Base-by-base conservation (phyloP, 2,888 invertebrate species). In the Psococerastis gibbosa region DNA sequence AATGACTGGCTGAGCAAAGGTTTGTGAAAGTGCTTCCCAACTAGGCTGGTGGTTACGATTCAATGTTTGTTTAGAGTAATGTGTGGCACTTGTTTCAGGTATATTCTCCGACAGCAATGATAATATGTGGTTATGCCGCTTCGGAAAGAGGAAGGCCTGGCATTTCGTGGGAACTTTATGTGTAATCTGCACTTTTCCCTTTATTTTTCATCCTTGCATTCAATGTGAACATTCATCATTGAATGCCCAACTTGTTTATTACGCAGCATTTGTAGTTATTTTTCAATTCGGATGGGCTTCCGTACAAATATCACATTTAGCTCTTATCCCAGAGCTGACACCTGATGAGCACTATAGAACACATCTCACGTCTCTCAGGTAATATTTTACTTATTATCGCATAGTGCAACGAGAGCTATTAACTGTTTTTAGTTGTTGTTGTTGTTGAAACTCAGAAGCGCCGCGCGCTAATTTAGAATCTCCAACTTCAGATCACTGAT, bases 201-300 rank as follows among this genome's bases (percentile, higher is more conserved):
- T 92, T 60, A 78, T 92, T 54, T 94, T 89, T 62, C 71, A 78
- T 3, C 69, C 72, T 35, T 87, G 84, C 56, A 62, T 81, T 48
- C 70, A 69, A 42, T 82, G 82, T 56, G 63, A 69, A 18, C 55
- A 61, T 45, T 63, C 74, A 35, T 68, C 73, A 53, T 68, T 72
- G 52, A 73, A 73, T 70, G 75, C 78, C 17, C 73, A 79, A 60
- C 64, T 84, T 57, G 66, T 76, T 52, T 84, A 84, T 58, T 84
- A 75, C 60, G 69, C 74, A 20, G 68, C 77, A 43, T 83, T 84
- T 56, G 78, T 84, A 43, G 61, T 76, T 35, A 75, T 91, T 56
- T 88, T 85, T 59, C 89, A 91, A 69, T 83, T 91, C 62, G 91
- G 91, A 13, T 91, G 91, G 91, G 89, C 91, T 3, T 66, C 83